A percentile compares a stretch with the other conserved stretches of the same genome.
Conservation (phyloP, 1,140 invertebrate species). For the Euwallacea fornicatus region DNA sequence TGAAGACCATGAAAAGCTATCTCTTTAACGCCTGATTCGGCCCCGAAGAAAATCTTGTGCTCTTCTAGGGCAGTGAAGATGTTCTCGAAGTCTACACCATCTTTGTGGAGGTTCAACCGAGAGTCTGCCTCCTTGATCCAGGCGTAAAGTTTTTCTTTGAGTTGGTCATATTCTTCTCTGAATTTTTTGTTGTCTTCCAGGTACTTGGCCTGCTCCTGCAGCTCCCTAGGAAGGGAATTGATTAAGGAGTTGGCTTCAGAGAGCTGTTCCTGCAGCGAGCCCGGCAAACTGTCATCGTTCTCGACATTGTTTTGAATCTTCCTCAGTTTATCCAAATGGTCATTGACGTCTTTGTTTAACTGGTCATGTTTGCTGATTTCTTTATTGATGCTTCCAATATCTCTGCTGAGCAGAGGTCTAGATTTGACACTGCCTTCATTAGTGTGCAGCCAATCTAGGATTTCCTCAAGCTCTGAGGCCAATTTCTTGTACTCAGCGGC, state of each 20-base stretch:
- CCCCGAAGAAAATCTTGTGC: constrained; percentile 82
- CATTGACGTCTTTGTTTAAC: constrained; percentile 69
- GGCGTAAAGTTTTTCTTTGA: constrained; percentile 75
- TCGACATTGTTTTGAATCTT: constrained; percentile 69
- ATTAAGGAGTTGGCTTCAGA: constrained; percentile 79
- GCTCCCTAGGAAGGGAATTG: constrained; percentile 74
- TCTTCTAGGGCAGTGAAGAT: constrained; percentile 80
- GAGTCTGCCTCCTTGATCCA: constrained; percentile 87
- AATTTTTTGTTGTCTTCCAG: constrained; percentile 77
- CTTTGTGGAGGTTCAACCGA: constrained; percentile 73
- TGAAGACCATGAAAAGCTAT: constrained; percentile 80
- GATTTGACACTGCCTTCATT: constrained; percentile 83
- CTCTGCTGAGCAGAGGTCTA: constrained; percentile 76
- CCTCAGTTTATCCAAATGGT: constrained; percentile 69
- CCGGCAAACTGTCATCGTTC: constrained; percentile 75
- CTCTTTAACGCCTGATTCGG: constrained; percentile 74
- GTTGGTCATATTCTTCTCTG: constrained; percentile 69
- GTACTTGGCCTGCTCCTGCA: constrained; percentile 78
- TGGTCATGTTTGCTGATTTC: constrained; percentile 79
- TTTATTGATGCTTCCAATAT: constrained; percentile 75
- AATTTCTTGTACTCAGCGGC: constrained; percentile 86
- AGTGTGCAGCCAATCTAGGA: constrained; percentile 80
- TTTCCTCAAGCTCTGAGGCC: constrained; percentile 75
- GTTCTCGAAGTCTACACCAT: constrained; percentile 86
- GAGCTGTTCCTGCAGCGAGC: constrained; percentile 76